A percentile compares a stretch with the other conserved stretches of the same genome.
Evolutionary conservation across 2,797 vertebrate species (phyloP).

Genomic region (Numenius phaeopus): DNA sequence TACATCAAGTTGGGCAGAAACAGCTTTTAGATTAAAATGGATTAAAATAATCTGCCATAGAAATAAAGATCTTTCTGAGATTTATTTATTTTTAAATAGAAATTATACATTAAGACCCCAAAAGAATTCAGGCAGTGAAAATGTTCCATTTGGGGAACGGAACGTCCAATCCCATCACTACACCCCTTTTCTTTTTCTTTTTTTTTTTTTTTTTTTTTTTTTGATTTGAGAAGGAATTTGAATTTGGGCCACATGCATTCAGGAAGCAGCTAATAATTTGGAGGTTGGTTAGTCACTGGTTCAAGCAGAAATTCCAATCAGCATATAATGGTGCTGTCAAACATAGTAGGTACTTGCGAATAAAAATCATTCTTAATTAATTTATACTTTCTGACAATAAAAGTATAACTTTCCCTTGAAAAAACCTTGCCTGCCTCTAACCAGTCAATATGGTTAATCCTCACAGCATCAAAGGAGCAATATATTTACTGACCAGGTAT

Average conservation of each 20-base stretch:
- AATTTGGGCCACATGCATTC: neutral
- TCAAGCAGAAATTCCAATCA: neutral
- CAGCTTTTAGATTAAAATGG: neutral
- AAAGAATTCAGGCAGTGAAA: neutral
- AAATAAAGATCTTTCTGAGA: neutral
- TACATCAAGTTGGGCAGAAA: neutral
- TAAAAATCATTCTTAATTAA: neutral
- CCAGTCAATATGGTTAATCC: neutral
- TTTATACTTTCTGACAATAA: neutral
- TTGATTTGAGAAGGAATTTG: neutral
- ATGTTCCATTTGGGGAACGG: fast-evolving
- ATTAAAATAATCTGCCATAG: neutral
- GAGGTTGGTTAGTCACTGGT: neutral
- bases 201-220: fast-evolving
- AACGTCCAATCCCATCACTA: neutral
- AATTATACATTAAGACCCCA: neutral
- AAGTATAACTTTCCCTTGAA: neutral
- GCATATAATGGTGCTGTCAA: neutral
- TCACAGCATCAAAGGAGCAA: neutral
- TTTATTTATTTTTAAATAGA: neutral
- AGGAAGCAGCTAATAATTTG: neutral
- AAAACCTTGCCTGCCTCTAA: neutral
- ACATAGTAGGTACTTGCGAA: neutral
- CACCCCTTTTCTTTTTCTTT: too few relatives aligned
- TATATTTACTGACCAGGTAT: neutral